Conservation (phyloP, 2,888 invertebrate genomes). For the Hypercompe scribonia region DNA sequence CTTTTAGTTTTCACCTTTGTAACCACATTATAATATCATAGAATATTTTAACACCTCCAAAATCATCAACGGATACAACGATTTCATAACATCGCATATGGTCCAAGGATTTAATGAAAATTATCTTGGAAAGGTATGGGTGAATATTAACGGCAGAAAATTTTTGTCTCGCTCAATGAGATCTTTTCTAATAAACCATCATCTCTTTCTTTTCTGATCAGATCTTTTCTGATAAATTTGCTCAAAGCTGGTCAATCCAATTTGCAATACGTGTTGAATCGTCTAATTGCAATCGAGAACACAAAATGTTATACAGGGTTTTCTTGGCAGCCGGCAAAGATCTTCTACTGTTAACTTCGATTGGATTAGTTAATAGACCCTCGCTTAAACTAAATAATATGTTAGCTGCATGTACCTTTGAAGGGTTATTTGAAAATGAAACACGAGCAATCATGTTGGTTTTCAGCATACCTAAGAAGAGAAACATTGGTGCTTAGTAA, state of each 20-base stretch:
- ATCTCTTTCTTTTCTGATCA: no score
- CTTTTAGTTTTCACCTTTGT: not conserved
- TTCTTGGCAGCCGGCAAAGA: not conserved
- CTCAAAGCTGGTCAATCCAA: not conserved
- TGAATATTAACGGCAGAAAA: not conserved
- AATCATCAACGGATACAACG: not conserved
- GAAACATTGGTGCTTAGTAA: not conserved
- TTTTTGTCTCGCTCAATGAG: not conserved
- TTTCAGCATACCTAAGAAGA: constrained; percentile 13
- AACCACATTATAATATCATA: not conserved
- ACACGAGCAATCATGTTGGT: constrained; percentile 16
- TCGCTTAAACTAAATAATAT: not conserved
- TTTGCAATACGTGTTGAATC: not conserved
- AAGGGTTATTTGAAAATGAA: not conserved
- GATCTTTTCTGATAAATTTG: no score
- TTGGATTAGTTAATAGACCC: not conserved
- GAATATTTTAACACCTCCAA: not conserved
- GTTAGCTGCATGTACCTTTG: not conserved
- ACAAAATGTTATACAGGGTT: not conserved
- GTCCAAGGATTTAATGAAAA: not conserved
- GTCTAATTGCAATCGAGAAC: not conserved
- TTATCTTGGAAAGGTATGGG: not conserved
- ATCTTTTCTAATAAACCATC: not conserved
- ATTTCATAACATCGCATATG: not conserved
- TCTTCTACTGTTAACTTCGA: not conserved